A percentile compares a stretch with the other conserved stretches of the same genome.
Conservation (phyloP, 2,888 invertebrate genomes). For the Leptura quadrifasciata region DNA sequence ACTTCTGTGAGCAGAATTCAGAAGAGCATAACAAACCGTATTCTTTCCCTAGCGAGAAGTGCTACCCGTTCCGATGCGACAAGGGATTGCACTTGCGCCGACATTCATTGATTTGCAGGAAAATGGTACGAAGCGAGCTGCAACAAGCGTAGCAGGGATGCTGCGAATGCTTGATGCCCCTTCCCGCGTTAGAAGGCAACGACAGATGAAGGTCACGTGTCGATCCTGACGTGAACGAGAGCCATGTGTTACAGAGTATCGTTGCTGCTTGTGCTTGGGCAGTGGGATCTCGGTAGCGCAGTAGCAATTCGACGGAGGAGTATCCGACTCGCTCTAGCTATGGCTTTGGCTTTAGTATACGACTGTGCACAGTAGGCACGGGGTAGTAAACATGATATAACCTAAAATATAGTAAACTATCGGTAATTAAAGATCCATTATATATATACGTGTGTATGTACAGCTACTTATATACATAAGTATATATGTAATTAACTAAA, state of each 20-base stretch:
- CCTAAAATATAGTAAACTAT: conserved; percentile 67
- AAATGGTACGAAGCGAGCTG: conserved; percentile 63
- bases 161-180: conserved; percentile 28
- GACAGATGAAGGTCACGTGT: conserved; percentile 54
- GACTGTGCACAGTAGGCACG: conserved; percentile 72
- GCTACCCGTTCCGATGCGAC: conserved; percentile 67
- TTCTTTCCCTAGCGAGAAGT: conserved; percentile 30
- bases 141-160: conserved; percentile 63
- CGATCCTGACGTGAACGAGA: conserved; percentile 33
- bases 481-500: conserved; percentile 55
- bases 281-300: conserved; percentile 71
- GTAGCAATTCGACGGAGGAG: conserved; percentile 70
- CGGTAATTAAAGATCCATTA: conserved; percentile 66
- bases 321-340: conserved; percentile 66
- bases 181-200: conserved; percentile 45
- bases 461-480: conserved; percentile 67
- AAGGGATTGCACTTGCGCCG: conserved; percentile 70
- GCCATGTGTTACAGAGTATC: conserved; percentile 67
- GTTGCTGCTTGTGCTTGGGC: conserved; percentile 63
- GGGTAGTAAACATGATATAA: conserved; percentile 73
- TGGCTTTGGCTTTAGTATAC: conserved; percentile 71
- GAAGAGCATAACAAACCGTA: conserved; percentile 17
- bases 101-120: conserved; percentile 72
- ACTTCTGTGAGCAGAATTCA: conserved; percentile 22
- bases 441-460: conserved; percentile 72